Evolutionary conservation across 2,797 vertebrate species (phyloP), one percentile per base, ranked within the genome.

Genomic region (Coregonus ussuriensis): DNA sequence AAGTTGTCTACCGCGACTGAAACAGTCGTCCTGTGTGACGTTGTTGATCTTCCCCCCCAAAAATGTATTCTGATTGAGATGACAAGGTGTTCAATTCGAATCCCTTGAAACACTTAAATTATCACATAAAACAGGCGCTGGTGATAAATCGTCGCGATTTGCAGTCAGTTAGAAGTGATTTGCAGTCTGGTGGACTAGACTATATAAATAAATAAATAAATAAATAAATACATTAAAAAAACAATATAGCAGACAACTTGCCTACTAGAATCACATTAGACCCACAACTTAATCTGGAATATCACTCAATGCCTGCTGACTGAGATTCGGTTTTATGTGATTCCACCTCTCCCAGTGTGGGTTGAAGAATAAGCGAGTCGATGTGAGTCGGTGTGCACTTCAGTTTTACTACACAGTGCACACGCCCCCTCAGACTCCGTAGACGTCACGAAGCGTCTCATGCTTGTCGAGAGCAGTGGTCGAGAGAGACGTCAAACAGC

Each of bases 381-480:
- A 25, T 25, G 25, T 33, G 31, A 33, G 3, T 25, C 63, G 3
- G 68, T 13, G 80, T 78, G 81, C 37, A 76, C 82, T 31, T 52
- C n/a, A 66, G 33, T 86, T 90, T 89, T 78, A 89, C 83, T 72
- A 74, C 51, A 21, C 75, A 54, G 68, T 59, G 66, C 31, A 81
- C 85, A 82, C 85, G 82, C 89, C 85, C 75, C 77, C 84, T 77
- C 37, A 72, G 66, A 82, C 71, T 80, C 75, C 74, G 74, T 16
- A 11, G 75, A 83, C 89, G 74, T 80, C 89, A 76, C 76, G 65
- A 77, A 70, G 25, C 35, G 54, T 21, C 71, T 82, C 74, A 77
- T 78, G 81, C 80, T 1, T 0, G 37, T 56, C 16, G 77, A 47
- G 7, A 41, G 41, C 41, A 41, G 41, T 41, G 41, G 41, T 41